Conservation (phyloP, 2,888 invertebrate genomes). For the Drosophila quinaria region DNA sequence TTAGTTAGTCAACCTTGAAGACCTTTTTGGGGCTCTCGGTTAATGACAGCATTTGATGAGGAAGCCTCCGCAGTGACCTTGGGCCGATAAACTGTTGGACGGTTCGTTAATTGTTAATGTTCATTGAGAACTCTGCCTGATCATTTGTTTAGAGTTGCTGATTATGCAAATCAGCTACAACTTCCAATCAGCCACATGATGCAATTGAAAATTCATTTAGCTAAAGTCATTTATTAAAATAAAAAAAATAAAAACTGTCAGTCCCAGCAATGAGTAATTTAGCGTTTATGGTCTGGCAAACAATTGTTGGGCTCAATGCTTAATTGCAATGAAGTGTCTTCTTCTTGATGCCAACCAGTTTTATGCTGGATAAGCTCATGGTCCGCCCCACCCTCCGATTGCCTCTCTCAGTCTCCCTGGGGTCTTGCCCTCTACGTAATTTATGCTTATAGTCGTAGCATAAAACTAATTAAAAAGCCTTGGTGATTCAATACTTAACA, state of each 20-base stretch:
- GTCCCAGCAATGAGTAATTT: conserved; percentile 16
- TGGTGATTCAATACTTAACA: conserved; percentile 35
- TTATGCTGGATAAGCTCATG: conserved; percentile 14
- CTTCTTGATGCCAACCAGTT: conserved; percentile 26
- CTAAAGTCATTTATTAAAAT: conserved; percentile 26
- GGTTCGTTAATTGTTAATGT: conserved; percentile 43
- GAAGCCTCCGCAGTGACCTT: conserved; percentile 53
- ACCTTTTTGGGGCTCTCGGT: conserved; percentile 20
- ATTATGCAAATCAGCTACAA: conserved; percentile 46
- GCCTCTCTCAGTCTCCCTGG: conserved; percentile 3
- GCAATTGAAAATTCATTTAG: conserved; percentile 58
- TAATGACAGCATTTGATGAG: conserved; percentile 50
- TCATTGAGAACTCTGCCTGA: conserved; percentile 36
- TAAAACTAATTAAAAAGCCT: conserved; percentile 75
- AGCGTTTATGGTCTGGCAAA: conserved; percentile 26
- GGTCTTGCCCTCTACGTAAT: conserved; percentile 37
- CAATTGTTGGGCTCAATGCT: conserved; percentile 32
- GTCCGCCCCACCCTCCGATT: not conserved
- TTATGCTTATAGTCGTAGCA: conserved; percentile 62
- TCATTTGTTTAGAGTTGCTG: conserved; percentile 30
- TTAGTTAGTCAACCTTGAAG: conserved; percentile 53
- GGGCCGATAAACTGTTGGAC: conserved; percentile 46
- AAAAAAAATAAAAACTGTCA: conserved; percentile 21
- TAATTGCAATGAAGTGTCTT: conserved; percentile 36
- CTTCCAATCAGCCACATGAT: conserved; percentile 39